Base-by-base conservation (phyloP, 2,113 vertebrate species). In the Dasyurus viverrinus region DNA sequence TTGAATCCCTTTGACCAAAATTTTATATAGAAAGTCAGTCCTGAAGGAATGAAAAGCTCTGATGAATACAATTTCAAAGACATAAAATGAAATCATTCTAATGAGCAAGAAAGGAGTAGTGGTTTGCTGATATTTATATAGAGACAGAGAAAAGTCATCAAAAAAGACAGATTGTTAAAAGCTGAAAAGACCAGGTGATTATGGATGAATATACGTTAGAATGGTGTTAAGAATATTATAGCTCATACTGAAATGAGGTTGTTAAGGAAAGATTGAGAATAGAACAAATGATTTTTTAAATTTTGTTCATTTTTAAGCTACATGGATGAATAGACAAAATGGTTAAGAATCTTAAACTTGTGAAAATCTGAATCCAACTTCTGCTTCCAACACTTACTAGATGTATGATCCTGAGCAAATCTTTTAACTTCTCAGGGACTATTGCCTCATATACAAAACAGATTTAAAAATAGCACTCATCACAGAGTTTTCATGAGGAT, bases 381-480 rank as follows among this genome's bases (percentile, higher is more conserved):
- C 30, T 8, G 30, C 4, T 93, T 92, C 60, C 95, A 8, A 24
- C 90, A 8, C 11, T 96, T 95, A 11, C 89, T 96, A 76, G 26
- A 8, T 46, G 27, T 22, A 55, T 76, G 92, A 94, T 42, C 14
- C 53, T 92, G 50, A 90, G 26, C 30, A 90, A 25, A 24, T 93
- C 3, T 57, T 14, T 96, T 9, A 16, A 42, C 91, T 14, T 84
- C 36, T 30, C 14, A n/a, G 36, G 92, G 22, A 95, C n/a, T 53
- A 6, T 89, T 96, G 94, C 36, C 52, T 93, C 11, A 50, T 25
- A 92, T 93, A 12, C 76, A 52, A 94, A 91, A 95, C 55, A 50
- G 11, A 22, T 76, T 36, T 36, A 3, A 92, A 84, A 23, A 89
- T 84, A 53, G 42, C 50, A 8, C 25, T 89, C 93, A 54, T 53